Conservation (phyloP, 1,140 invertebrate genomes). For the Conus betulinus region DNA sequence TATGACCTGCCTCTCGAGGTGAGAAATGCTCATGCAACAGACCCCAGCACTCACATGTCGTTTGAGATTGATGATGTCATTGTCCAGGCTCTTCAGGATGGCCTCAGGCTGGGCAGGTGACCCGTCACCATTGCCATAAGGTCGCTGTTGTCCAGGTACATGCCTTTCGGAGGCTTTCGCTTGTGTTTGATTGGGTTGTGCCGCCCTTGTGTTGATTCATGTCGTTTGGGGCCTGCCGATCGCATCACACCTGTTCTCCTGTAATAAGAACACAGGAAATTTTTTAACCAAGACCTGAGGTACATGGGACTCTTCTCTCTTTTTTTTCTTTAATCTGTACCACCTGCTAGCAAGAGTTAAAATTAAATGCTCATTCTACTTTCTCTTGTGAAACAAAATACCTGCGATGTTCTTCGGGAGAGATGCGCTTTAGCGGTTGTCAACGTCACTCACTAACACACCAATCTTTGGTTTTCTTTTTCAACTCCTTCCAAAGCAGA, state of each 20-base stretch:
- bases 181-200: conserved; percentile 82
- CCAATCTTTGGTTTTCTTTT: too few relatives aligned
- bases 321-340: too few relatives aligned
- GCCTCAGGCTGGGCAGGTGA: conserved; percentile 85
- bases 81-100: conserved; percentile 92
- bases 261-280: conserved; percentile 52
- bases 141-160: conserved; percentile 98
- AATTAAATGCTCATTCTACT: too few relatives aligned
- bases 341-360: too few relatives aligned
- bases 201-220: conserved; percentile 71
- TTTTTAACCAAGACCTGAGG: background rate
- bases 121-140: conserved; percentile 88
- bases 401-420: too few relatives aligned
- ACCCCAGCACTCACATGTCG: conserved; percentile 85
- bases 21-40: too few relatives aligned
- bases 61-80: conserved; percentile 94
- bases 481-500: too few relatives aligned
- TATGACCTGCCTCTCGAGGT: too few relatives aligned
- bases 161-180: conserved; percentile 93
- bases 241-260: conserved; percentile 86
- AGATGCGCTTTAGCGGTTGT: too few relatives aligned
- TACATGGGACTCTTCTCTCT: too few relatives aligned
- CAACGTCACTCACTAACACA: too few relatives aligned
- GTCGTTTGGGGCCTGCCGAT: conserved; percentile 81
- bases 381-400: too few relatives aligned